Percentiles rank a stretch among this genome's conserved stretches.
Conservation (phyloP, 2,113 vertebrate genomes). For the Tyto alba region DNA sequence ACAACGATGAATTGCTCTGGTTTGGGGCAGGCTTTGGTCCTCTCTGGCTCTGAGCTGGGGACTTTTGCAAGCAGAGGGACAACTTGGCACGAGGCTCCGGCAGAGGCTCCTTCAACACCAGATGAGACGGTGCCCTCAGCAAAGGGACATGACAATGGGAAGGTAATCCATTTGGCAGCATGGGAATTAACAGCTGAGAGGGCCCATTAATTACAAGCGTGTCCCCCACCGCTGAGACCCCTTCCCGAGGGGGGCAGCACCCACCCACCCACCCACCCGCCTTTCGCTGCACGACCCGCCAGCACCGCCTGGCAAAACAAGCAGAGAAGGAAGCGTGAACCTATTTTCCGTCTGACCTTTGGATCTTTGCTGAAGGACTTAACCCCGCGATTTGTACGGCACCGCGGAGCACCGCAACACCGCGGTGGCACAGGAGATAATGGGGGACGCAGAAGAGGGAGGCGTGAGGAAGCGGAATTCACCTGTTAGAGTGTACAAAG, state of each 20-base stretch:
- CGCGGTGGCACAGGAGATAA: neutral
- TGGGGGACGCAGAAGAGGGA: neutral
- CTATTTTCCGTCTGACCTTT: neutral
- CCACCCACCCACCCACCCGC: accelerated
- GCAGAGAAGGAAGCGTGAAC: accelerated
- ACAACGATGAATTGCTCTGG: neutral
- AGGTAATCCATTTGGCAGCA: accelerated
- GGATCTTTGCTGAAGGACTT: neutral
- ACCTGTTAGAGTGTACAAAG: neutral
- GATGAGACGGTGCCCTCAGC: neutral
- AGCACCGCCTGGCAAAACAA: neutral
- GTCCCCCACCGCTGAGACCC: accelerated
- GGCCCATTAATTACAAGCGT: accelerated
- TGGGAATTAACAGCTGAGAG: neutral
- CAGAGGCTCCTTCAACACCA: neutral
- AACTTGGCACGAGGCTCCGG: neutral
- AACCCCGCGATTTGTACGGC: neutral
- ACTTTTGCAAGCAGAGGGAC: neutral
- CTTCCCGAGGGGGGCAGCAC: neutral
- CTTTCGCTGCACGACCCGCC: accelerated
- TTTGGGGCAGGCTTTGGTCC: neutral
- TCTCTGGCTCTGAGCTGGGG: accelerated
- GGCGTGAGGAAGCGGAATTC: neutral
- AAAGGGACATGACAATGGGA: too few species aligned
- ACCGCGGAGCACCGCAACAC: neutral